These are phyloP conservation scores for Gallinago jamesoni DNA, from an alignment of 2,113 vertebrate species.

Conservation along the genomic window DNA sequence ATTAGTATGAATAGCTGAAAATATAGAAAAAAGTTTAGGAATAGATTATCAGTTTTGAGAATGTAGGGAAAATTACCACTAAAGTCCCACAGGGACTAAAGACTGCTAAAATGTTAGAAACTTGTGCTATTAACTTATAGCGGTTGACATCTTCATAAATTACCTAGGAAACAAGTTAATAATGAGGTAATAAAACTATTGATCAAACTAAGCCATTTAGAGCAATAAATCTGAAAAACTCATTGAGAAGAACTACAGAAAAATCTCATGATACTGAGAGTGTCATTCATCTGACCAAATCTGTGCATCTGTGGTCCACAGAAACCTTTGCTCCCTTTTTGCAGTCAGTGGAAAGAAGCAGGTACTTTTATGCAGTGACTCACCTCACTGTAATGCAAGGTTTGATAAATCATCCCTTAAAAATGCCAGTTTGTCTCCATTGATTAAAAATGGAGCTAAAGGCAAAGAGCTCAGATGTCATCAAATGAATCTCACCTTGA, in stretches of 20 bases:
- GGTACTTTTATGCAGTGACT: neutral
- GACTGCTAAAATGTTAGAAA: neutral
- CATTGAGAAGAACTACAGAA: neutral
- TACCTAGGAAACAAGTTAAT: neutral
- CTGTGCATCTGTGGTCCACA: fast-evolving
- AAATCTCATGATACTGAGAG: neutral
- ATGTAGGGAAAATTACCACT: neutral
- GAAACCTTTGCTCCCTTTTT: neutral
- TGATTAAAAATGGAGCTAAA: neutral
- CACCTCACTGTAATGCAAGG: neutral
- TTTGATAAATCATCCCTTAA: neutral
- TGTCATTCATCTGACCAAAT: neutral
- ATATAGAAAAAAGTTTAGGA: neutral
- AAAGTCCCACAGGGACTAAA: neutral
- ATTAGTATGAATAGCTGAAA: neutral
- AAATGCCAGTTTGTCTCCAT: neutral
- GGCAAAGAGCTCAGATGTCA: neutral
- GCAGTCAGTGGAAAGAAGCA: neutral
- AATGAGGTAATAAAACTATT: neutral
- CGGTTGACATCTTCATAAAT: neutral
- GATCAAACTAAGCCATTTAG: neutral
- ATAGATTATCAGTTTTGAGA: neutral
- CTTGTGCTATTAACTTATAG: neutral
- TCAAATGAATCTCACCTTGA: neutral
- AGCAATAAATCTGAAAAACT: neutral